phyloP scores from a whole-genome alignment of 1,140 invertebrate genomes.

The Polyergus mexicanus region DNA sequence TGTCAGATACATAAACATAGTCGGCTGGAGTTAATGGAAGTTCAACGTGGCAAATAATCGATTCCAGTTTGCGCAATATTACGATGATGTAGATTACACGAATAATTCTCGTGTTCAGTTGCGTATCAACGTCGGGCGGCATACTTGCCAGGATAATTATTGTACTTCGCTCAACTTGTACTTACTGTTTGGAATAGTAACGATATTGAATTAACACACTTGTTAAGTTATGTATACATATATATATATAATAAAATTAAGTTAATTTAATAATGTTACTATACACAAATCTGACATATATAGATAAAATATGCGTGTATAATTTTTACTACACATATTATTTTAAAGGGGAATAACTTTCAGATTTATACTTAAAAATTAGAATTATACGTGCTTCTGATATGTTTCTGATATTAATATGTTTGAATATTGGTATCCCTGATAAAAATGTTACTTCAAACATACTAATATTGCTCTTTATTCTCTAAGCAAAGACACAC shows the following conservation, averaged over 20 bases:
- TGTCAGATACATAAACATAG: constrained; percentile 68
- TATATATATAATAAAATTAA: neutral
- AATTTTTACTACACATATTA: neutral
- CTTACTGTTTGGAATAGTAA: constrained; percentile 21
- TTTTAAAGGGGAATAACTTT: no score
- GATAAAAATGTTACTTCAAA: neutral
- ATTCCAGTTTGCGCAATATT: constrained; percentile 63
- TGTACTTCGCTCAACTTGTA: constrained; percentile 50
- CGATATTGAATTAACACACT: constrained; percentile 23
- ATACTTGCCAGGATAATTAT: constrained; percentile 66
- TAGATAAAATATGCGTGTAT: neutral
- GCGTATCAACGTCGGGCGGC: constrained; percentile 68
- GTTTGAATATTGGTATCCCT: neutral
- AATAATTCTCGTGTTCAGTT: constrained; percentile 73
- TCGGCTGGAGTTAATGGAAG: constrained; percentile 69
- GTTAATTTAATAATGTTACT: neutral
- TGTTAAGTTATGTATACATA: neutral
- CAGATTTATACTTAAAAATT: neutral
- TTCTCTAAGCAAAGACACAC: neutral
- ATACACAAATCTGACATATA: neutral
- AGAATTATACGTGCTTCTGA: neutral
- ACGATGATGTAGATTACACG: constrained; percentile 70
- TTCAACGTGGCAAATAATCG: constrained; percentile 75
- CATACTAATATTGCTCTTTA: neutral
- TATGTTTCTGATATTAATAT: neutral